Evolutionary conservation across 1,140 invertebrate genomes (phyloP).

Genomic region (Bombus affinis): DNA sequence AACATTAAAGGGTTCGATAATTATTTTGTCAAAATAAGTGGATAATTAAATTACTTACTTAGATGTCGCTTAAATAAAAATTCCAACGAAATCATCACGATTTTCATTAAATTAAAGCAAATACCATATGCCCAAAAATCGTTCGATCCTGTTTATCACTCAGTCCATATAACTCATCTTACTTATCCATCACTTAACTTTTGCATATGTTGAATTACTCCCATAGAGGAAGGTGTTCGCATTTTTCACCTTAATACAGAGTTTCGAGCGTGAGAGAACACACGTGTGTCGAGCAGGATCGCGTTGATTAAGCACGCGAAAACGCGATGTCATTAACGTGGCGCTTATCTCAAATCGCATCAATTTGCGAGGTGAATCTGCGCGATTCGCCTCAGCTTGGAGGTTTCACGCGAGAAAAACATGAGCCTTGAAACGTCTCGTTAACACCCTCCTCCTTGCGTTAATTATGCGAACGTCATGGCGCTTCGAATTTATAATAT

Average conservation of each 20-base stretch:
- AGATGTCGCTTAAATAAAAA: no score
- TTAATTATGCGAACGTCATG: conserved; percentile 32
- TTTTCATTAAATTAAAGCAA: not conserved
- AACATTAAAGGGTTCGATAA: no score
- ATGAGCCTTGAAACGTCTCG: conserved; percentile 13
- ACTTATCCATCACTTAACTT: not conserved
- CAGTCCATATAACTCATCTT: not conserved
- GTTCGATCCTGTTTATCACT: not conserved
- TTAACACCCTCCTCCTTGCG: conserved; percentile 1
- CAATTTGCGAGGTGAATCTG: conserved; percentile 44
- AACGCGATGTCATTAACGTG: conserved; percentile 49
- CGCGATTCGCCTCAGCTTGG: conserved; percentile 5
- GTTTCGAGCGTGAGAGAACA: not conserved
- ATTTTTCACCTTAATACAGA: not conserved
- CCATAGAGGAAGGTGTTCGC: not conserved
- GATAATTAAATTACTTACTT: no score
- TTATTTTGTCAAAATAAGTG: no score
- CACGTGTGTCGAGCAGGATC: not conserved
- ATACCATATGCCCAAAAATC: not conserved
- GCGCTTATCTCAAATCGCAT: conserved; percentile 48
- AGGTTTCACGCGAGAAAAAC: conserved; percentile 12
- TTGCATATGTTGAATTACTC: not conserved
- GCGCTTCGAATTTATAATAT: not conserved
- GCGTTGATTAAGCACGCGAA: conserved; percentile 42
- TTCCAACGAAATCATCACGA: no score